Percentiles rank a stretch among this genome's conserved stretches.
Evolutionary conservation across 2,113 vertebrate species (phyloP).

Genomic region (Hippocampus guttulatus): DNA sequence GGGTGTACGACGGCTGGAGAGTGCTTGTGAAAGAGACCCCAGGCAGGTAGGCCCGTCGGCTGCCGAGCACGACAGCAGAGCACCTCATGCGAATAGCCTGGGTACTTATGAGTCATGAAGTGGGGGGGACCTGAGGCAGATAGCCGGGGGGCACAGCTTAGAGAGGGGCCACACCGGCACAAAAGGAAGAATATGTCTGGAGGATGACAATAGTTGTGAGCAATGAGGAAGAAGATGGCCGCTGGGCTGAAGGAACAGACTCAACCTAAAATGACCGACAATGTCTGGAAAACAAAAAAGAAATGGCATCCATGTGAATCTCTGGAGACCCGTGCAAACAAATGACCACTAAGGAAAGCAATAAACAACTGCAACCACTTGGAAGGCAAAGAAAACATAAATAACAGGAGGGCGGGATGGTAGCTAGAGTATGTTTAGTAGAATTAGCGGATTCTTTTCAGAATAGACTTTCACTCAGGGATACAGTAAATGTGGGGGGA

Average conservation of each 20-base stretch:
- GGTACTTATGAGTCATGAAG: constrained; percentile 3
- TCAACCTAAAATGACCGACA: not conserved
- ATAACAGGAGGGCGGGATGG: not conserved
- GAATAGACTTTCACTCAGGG: not conserved
- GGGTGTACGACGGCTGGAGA: not conserved
- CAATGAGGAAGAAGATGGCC: constrained; percentile 2
- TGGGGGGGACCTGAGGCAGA: not conserved
- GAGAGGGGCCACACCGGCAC: not conserved
- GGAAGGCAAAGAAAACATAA: not conserved
- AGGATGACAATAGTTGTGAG: not conserved
- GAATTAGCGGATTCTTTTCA: not conserved
- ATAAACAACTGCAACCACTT: not conserved
- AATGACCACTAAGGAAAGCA: not conserved
- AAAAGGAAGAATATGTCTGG: not conserved
- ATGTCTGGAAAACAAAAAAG: constrained; percentile 4
- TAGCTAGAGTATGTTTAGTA: not conserved
- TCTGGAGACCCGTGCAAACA: not conserved
- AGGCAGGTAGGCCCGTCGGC: not conserved
- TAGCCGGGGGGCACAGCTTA: not conserved
- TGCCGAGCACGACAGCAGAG: not conserved
- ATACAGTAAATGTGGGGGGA: too few relatives aligned
- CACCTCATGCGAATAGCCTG: not conserved
- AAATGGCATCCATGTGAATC: not conserved
- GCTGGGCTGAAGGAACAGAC: constrained; percentile 6
- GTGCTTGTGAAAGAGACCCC: not conserved